Base-by-base conservation (phyloP, 1,140 invertebrate species). In the Antheraea pernyi region DNA sequence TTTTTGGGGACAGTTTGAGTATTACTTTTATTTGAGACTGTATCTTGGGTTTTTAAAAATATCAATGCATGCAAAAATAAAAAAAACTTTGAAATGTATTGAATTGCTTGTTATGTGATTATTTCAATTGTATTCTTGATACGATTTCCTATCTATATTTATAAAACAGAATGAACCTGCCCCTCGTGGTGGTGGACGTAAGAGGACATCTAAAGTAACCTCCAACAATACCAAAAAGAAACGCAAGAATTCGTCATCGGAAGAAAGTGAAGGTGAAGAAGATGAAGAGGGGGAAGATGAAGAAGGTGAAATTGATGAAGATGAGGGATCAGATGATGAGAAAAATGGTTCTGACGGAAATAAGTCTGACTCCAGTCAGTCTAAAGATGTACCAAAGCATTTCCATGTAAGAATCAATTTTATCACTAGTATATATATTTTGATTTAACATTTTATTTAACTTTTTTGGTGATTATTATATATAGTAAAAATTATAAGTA, bases 311-410 rank as follows among this genome's bases (percentile, higher is more conserved):
- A 69, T 87, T 36, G 90, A 92, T 68, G 91, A 92, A 19, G 92
- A 93, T 62, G 91, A 93, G 60, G 91, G 89, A n/a, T 93, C 92
- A 7, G 92, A 93, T 79, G 92, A 93, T 80, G 92, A 93, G 62
- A 93, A 93, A 73, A 92, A 93, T 82, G 91, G 90, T 11, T 93
- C 92, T 37, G 92, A 93, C 80, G 92, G 89, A 65, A 93, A 93
- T 69, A 93, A 93, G 69, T 93, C 92, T 73, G 92, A 93, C 68
- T 93, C 91, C 63, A 92, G 91, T 76, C 91, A 93, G 72, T 91
- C 90, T 65, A 93, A 93, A 81, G 91, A 93, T 82, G 82, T 93
- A 85, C 92, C 92, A 84, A 93, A 93, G 85, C 88, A 93, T 84
- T 93, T 91, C 80, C 92, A 93, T 89, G 92, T 92, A 80, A 82